These are phyloP conservation scores for Varanus komodoensis DNA, from an alignment of 2,113 vertebrate species.

Conservation along the genomic window DNA sequence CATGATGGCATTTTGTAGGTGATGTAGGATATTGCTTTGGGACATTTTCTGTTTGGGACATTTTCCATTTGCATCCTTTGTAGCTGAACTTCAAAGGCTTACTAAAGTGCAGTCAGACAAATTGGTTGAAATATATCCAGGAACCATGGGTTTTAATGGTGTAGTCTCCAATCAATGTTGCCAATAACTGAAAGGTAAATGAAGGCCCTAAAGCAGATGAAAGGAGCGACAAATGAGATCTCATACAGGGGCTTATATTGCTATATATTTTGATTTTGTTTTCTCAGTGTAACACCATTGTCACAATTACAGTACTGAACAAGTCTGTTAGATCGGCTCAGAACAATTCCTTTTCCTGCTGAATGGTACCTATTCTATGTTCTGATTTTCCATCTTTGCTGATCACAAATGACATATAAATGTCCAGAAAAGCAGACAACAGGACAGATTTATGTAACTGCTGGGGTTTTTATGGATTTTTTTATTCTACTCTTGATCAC, in stretches of 20 bases:
- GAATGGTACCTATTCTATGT: not conserved
- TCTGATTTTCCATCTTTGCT: not conserved
- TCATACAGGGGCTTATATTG: not conserved
- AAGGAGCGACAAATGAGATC: slow-evolving; percentile 18
- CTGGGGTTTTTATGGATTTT: not conserved
- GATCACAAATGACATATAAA: not conserved
- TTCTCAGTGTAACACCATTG: not conserved
- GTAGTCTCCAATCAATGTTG: slow-evolving; percentile 7
- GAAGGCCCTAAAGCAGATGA: slow-evolving; percentile 6
- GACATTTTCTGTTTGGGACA: not conserved
- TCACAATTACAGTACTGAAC: not conserved
- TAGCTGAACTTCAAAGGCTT: not conserved
- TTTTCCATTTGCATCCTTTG: not conserved
- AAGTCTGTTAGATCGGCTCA: not conserved
- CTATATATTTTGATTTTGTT: slow-evolving; percentile 8
- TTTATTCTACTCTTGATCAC: not conserved
- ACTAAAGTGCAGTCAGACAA: slow-evolving; percentile 11
- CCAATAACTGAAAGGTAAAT: not conserved
- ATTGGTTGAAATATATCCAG: not conserved
- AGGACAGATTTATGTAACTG: not conserved
- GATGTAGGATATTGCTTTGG: not conserved
- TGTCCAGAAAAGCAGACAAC: not conserved
- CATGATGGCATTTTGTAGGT: not conserved
- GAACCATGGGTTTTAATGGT: slow-evolving; percentile 9
- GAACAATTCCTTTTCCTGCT: not conserved